Percentiles rank a stretch among this genome's conserved stretches.
Conservation (phyloP, 2,797 vertebrate species). For the Ispidina lecontei region DNA sequence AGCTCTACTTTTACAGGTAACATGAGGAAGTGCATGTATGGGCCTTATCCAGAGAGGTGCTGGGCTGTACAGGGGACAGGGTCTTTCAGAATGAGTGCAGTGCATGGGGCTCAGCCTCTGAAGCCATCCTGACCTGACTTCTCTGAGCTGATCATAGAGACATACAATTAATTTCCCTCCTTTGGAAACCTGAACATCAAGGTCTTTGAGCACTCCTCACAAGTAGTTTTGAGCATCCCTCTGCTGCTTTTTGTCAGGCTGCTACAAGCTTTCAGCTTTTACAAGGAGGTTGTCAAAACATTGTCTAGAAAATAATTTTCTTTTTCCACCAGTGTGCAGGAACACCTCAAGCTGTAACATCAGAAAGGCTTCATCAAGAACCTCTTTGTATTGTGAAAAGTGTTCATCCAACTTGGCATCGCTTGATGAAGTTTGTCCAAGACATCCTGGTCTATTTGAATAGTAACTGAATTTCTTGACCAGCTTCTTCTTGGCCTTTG, state of each 20-base stretch:
- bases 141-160: background rate
- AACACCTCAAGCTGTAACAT: constrained; percentile 6
- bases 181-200: background rate
- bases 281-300: constrained; percentile 11
- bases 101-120: background rate
- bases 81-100: background rate
- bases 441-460: background rate
- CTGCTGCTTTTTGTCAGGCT: constrained; percentile 19
- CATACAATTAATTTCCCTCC: background rate
- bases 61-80: background rate
- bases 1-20: background rate
- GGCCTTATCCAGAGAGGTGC: background rate
- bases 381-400: background rate
- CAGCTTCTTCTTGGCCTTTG: background rate
- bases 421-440: background rate
- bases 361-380: background rate
- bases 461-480: background rate
- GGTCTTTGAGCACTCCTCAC: background rate
- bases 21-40: background rate
- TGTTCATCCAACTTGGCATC: background rate
- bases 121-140: background rate
- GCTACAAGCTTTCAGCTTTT: constrained; percentile 4
- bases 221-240: background rate
- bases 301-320: background rate
- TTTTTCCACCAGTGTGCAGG: background rate